phyloP scores from a whole-genome alignment of 2,888 invertebrate genomes.

The Drosophila monieri region DNA sequence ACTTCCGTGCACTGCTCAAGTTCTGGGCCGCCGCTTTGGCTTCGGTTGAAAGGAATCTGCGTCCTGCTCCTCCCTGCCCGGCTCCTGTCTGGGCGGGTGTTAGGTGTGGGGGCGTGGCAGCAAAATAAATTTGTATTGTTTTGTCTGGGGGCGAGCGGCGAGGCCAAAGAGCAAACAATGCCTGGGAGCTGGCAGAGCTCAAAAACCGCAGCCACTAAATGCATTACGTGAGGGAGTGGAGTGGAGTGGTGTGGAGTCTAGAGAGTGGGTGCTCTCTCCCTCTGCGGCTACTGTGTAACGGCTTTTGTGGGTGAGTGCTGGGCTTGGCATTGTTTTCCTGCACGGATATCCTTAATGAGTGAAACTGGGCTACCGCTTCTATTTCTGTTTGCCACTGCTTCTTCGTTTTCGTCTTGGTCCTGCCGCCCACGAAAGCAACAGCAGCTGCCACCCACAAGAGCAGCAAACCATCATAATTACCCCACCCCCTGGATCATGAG shows the following conservation, averaged over 20 bases:
- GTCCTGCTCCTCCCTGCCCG: neutral
- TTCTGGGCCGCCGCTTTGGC: conserved; percentile 57
- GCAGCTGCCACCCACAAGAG: conserved; percentile 42
- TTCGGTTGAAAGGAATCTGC: conserved; percentile 38
- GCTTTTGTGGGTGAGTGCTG: conserved; percentile 66
- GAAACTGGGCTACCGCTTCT: conserved; percentile 75
- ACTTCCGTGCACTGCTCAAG: conserved; percentile 73
- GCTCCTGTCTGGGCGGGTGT: neutral
- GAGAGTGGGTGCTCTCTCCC: conserved; percentile 17
- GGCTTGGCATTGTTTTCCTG: conserved; percentile 81
- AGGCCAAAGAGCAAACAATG: conserved; percentile 76
- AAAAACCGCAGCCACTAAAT: conserved; percentile 79
- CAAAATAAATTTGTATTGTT: conserved; percentile 75
- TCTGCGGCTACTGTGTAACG: conserved; percentile 73
- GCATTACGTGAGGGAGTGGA: conserved; percentile 64
- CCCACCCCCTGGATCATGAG: conserved; percentile 32
- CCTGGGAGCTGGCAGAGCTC: conserved; percentile 53
- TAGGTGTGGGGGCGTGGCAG: conserved; percentile 23
- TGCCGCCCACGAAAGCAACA: conserved; percentile 22
- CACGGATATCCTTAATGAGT: conserved; percentile 83
- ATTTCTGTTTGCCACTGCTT: conserved; percentile 7
- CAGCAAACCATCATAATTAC: conserved; percentile 46
- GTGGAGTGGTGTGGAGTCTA: neutral
- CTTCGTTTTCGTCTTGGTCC: conserved; percentile 1
- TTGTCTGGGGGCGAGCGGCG: conserved; percentile 55